Conservation (phyloP, 2,797 vertebrate genomes). For the Poecilia picta region DNA sequence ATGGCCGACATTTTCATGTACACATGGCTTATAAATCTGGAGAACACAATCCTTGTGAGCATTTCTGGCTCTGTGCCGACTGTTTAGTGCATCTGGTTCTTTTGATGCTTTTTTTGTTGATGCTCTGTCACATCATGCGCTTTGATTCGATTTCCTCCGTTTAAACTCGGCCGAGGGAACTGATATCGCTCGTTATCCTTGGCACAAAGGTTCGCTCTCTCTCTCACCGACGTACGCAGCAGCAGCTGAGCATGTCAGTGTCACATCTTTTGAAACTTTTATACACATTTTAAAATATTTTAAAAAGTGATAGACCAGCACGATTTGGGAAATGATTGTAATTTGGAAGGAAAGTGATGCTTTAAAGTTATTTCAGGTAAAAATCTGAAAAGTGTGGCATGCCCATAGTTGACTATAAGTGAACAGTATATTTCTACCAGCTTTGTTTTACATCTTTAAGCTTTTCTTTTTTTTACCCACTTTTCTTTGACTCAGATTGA, state of each 20-base stretch:
- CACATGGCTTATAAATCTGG: slow-evolving; percentile 1
- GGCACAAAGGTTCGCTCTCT: not conserved
- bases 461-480: not conserved
- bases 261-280: not conserved
- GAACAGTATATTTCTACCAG: not conserved
- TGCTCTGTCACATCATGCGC: not conserved
- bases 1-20: not conserved
- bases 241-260: not conserved
- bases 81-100: not conserved
- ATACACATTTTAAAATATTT: not conserved
- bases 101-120: not conserved
- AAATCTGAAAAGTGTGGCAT: not conserved
- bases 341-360: not conserved
- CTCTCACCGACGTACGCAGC: not conserved
- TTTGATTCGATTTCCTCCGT: not conserved
- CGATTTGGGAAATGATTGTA: not conserved
- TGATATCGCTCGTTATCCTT: not conserved
- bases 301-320: not conserved
- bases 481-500: not conserved
- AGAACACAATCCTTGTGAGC: not conserved
- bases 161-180: not conserved
- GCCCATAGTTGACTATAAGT: not conserved
- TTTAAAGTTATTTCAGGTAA: not conserved
- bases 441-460: not conserved
- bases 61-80: not conserved